phyloP scores from a whole-genome alignment of 1,140 invertebrate species.

The Trichomalopsis sarcophagae region DNA sequence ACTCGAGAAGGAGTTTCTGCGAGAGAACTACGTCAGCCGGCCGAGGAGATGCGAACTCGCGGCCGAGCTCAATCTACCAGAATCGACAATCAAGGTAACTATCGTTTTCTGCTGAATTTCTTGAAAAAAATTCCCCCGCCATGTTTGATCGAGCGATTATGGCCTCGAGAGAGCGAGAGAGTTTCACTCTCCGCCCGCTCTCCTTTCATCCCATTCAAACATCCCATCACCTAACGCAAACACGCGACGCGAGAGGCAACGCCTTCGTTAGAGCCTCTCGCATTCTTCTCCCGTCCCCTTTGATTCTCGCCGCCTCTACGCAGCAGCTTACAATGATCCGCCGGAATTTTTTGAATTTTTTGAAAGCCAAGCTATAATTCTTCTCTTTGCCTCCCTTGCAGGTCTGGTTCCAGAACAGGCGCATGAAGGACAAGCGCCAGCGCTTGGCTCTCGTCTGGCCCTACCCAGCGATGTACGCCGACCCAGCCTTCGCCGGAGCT shows the following conservation, averaged over 20 bases:
- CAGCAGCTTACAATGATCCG: neutral
- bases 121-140: constrained; percentile 22
- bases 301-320: constrained; percentile 55
- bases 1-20: constrained; percentile 97
- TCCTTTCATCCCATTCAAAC: constrained; percentile 36
- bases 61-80: constrained; percentile 92
- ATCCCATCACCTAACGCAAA: constrained; percentile 59
- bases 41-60: constrained; percentile 97
- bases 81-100: constrained; percentile 97
- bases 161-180: constrained; percentile 34
- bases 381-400: constrained; percentile 67
- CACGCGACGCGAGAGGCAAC: constrained; percentile 17
- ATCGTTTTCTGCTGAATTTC: constrained; percentile 27
- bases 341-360: neutral
- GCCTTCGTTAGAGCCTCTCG: constrained; percentile 37
- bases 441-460: constrained; percentile 95
- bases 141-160: constrained; percentile 68
- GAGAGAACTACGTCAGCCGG: constrained; percentile 98
- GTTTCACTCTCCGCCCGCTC: neutral
- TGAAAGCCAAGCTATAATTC: neutral
- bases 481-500: constrained; percentile 89
- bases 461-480: constrained; percentile 90
- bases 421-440: constrained; percentile 99
- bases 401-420: constrained; percentile 99
- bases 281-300: constrained; percentile 41